These are phyloP conservation scores for Gerris buenoi DNA, from an alignment of 1,140 invertebrate genomes.

Conservation along the genomic window DNA sequence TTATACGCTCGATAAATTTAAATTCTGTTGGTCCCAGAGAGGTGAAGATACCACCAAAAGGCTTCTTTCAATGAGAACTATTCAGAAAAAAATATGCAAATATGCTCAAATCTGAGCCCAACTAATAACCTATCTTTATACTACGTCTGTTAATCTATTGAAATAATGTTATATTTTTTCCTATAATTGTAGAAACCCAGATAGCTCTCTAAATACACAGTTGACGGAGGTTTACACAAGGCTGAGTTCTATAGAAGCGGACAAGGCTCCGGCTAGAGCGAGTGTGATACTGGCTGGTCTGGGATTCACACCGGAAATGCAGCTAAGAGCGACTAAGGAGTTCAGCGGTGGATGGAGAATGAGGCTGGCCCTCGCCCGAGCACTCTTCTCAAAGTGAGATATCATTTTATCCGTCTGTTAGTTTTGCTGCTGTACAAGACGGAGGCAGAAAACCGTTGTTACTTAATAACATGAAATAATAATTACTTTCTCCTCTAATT, in stretches of 20 bases:
- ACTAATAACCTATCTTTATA: not conserved
- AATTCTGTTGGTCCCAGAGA: too few relatives aligned
- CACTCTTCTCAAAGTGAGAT: slow-evolving; percentile 82
- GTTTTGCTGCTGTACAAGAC: too few relatives aligned
- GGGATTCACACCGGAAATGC: slow-evolving; percentile 82
- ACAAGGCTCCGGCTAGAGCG: slow-evolving; percentile 84
- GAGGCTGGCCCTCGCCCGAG: slow-evolving; percentile 88
- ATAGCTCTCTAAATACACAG: slow-evolving; percentile 44
- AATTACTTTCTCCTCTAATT: too few relatives aligned
- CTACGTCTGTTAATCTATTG: not conserved
- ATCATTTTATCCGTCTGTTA: too few relatives aligned
- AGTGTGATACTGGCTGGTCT: slow-evolving; percentile 85
- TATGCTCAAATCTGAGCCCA: too few relatives aligned
- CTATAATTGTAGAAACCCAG: slow-evolving; percentile 43
- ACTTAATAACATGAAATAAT: too few relatives aligned
- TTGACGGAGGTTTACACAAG: slow-evolving; percentile 77
- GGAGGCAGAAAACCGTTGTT: too few relatives aligned
- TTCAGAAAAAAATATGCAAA: too few relatives aligned
- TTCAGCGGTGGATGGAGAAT: slow-evolving; percentile 99
- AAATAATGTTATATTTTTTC: slow-evolving; percentile 15
- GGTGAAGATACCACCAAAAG: too few relatives aligned
- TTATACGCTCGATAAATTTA: too few relatives aligned
- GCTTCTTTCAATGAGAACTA: too few relatives aligned
- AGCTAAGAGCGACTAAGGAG: slow-evolving; percentile 70
- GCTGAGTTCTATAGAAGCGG: slow-evolving; percentile 83